phyloP scores from a whole-genome alignment of 64 coral and sea anemone genomes.

The Dendronephthya gigantea region DNA sequence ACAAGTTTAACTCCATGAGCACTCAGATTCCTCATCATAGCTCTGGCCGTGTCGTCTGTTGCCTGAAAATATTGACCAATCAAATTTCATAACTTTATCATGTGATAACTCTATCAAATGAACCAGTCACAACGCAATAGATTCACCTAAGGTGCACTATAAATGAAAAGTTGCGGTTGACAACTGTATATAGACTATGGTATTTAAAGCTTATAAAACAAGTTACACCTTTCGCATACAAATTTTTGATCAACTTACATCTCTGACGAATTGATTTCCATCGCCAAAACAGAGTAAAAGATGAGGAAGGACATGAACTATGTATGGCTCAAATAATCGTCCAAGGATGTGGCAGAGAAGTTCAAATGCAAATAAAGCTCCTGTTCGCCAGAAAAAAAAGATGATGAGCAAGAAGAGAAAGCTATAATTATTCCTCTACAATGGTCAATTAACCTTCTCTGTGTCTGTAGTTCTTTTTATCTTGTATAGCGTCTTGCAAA shows the following conservation, averaged over 20 bases:
- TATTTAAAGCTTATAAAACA: no score
- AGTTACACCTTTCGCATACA: no score
- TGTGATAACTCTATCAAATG: no score
- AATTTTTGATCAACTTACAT: slow-evolving; percentile 39
- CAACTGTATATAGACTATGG: no score
- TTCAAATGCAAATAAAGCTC: slow-evolving; percentile 92
- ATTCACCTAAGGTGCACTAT: no score
- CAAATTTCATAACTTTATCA: background rate
- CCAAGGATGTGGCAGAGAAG: slow-evolving; percentile 89
- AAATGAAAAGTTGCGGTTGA: no score
- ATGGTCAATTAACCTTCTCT: slow-evolving; percentile 76
- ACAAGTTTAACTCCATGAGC: slow-evolving; percentile 97
- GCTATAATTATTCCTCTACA: background rate
- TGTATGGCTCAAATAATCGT: slow-evolving; percentile 84
- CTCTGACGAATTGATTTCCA: slow-evolving; percentile 76
- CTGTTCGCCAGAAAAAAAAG: slow-evolving; percentile 12
- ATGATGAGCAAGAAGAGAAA: background rate
- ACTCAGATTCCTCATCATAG: slow-evolving; percentile 95
- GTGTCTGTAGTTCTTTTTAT: slow-evolving; percentile 91
- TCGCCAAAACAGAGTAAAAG: slow-evolving; percentile 90
- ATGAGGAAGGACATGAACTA: slow-evolving; percentile 81
- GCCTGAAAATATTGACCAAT: slow-evolving; percentile 36
- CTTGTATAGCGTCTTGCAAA: slow-evolving; percentile 95
- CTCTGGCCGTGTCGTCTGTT: slow-evolving; percentile 94
- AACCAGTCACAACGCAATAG: no score